Base-by-base conservation (phyloP, 2,113 vertebrate species). In the Dissostichus mawsoni region DNA sequence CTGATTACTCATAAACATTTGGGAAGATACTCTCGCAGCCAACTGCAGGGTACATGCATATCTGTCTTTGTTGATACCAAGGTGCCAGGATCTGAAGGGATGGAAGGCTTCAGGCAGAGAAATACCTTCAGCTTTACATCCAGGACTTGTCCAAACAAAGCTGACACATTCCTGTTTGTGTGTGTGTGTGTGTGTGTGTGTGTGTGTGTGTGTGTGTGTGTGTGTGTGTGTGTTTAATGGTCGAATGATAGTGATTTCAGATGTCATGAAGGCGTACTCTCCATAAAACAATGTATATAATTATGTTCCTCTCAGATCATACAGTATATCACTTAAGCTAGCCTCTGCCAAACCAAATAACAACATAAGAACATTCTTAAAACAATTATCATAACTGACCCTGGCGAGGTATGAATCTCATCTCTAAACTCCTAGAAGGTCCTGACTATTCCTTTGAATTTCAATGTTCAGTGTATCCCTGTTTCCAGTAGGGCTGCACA, bases 71-170 rank as follows among this genome's bases (percentile, higher is more conserved):
- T 68, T n/a, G 11, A 23, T 57, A 11, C n/a, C 41, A 87, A 8
- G 69, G 48, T 74, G 45, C 29, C 20, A 3, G 11, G 11, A 73
- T 36, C 45, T 41, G 3, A 0, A 45, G 11, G 12, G 65, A 61
- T 44, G 3, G 17, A 23, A 41, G n/a, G 59, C 51, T 72, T 18
- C 8, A 81, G 59, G 53, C 50, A 76, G 33, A 64, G 17, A 80
- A 69, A 75, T 29, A 17, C 17, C 18, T 69, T 53, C 20, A 73
- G 29, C 33, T 83, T 81, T 80, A 67, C 66, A 78, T 87, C 69
- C 66, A 51, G 4, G 44, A 80, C 86, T 47, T 82, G 90, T 80
- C 77, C 29, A 6, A 55, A 85, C 80, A 92, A 51, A 85, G 71
- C 64, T 48, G 25, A 51, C 48, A 76, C 76, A 73, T 84, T 89